Percentiles rank a stretch among this genome's conserved stretches.
These are phyloP conservation scores for Physella acuta DNA, from an alignment of 1,140 invertebrate species.

Conservation along the genomic window DNA sequence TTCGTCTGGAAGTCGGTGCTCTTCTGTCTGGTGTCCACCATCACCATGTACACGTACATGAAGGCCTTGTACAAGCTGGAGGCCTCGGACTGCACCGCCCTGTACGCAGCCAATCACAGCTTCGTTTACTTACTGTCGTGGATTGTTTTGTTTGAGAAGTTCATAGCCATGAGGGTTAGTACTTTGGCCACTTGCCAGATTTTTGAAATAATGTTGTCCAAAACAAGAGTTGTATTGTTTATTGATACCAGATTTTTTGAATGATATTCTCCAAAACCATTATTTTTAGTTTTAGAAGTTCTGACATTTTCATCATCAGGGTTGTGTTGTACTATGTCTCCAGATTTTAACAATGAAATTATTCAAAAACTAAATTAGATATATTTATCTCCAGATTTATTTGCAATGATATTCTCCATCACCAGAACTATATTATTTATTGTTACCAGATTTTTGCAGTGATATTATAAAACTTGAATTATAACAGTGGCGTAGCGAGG, in stretches of 20 bases:
- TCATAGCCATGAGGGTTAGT: conserved; percentile 90
- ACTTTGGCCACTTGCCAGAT: not conserved
- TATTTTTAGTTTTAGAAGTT: not conserved
- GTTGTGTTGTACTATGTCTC: not conserved
- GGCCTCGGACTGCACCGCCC: conserved; percentile 86
- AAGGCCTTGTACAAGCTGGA: conserved; percentile 70
- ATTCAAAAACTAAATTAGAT: not conserved
- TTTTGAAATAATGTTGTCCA: not conserved
- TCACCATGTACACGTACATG: conserved; percentile 18
- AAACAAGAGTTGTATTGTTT: not conserved
- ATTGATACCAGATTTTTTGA: too few relatives aligned
- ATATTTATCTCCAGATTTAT: not conserved
- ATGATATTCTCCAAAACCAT: conserved; percentile 2
- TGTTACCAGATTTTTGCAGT: too few relatives aligned
- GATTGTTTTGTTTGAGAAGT: conserved; percentile 94
- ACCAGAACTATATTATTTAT: too few relatives aligned
- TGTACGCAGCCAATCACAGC: conserved; percentile 90
- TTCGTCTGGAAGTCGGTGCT: conserved; percentile 17
- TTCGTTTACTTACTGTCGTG: conserved; percentile 92
- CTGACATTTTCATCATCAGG: not conserved
- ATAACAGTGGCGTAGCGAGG: too few relatives aligned
- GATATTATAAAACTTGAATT: too few relatives aligned
- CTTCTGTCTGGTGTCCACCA: not conserved
- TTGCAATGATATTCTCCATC: not conserved
- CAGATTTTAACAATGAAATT: not conserved